phyloP scores from a whole-genome alignment of 2,888 invertebrate species.

The Prionchulus punctatus region DNA sequence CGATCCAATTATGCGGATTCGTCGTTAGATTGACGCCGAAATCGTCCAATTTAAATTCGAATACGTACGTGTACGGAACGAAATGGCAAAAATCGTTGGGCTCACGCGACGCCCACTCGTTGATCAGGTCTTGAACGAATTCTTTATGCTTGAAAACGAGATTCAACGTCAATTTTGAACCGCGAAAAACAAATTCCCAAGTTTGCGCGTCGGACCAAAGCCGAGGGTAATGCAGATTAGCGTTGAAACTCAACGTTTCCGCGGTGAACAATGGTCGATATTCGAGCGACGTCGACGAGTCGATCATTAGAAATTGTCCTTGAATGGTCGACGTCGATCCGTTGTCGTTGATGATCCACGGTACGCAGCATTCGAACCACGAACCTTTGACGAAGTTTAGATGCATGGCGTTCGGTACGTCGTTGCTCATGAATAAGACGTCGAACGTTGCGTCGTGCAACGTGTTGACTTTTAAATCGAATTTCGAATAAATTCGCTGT shows the following conservation, averaged over 20 bases:
- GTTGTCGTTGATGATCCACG: slow-evolving; percentile 71
- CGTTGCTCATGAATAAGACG: slow-evolving; percentile 80
- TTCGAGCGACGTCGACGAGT: slow-evolving; percentile 83
- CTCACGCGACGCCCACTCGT: slow-evolving; percentile 57
- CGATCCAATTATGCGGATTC: slow-evolving; percentile 97
- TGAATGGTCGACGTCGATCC: slow-evolving; percentile 79
- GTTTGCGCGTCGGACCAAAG: slow-evolving; percentile 92
- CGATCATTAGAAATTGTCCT: slow-evolving; percentile 78
- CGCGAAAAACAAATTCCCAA: slow-evolving; percentile 70
- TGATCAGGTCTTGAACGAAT: slow-evolving; percentile 55
- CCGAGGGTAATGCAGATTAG: slow-evolving; percentile 71
- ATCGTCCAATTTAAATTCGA: slow-evolving; percentile 73
- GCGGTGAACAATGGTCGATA: slow-evolving; percentile 80
- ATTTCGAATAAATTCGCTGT: slow-evolving; percentile 66
- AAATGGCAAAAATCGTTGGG: slow-evolving; percentile 79
- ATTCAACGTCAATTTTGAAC: slow-evolving; percentile 58
- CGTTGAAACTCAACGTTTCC: slow-evolving; percentile 79
- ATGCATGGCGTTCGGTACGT: slow-evolving; percentile 79
- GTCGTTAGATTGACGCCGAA: slow-evolving; percentile 81
- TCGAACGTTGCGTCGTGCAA: slow-evolving; percentile 84
- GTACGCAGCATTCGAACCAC: slow-evolving; percentile 84
- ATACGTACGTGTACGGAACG: slow-evolving; percentile 89
- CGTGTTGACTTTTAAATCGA: slow-evolving; percentile 76
- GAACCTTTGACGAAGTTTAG: slow-evolving; percentile 57
- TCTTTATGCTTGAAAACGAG: slow-evolving; percentile 14